Evolutionary conservation across 2,888 invertebrate species (phyloP), one percentile per base, ranked within the genome.

Genomic region (Andrena dorsata): DNA sequence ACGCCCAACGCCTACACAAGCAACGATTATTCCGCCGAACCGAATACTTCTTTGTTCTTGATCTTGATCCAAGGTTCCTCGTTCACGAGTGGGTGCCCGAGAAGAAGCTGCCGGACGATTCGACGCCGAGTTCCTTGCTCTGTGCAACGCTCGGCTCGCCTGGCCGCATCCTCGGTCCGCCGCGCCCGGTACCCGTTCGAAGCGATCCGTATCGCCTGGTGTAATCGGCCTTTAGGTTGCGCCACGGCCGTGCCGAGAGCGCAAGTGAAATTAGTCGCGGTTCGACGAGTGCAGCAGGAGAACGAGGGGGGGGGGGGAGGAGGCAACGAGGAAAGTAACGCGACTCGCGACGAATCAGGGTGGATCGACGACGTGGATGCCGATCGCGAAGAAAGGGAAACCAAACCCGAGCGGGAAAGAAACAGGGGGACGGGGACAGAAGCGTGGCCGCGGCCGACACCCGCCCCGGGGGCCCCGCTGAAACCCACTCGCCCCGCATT

Each of bases 181-280:
- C 13, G 30, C 41, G 20, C 30, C 30, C 65, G 32, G 10, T 8
- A n/a, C 20, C 47, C 20, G 8, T 47, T n/a, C n/a, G 47, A 41
- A 6, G 13, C 26, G 32, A 53, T 68, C 65, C 16, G 61, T 73
- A 76, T 82, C 70, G 69, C 35, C 41, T 23, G 16, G 82, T 56
- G 75, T 80, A 74, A 83, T 80, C 80, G 64, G 73, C 23, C 53
- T 70, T 66, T 74, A 58, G 82, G 72, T 82, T 78, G 86, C 78
- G 71, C 77, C 72, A 75, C 74, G 75, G 70, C 61, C 77, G 80
- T 78, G 58, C 68, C 83, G 88, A 90, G 86, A 90, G 85, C 78
- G 88, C 80, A 85, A 90, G 90, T 90, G 90, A 81, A 88, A 90
- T 89, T 90, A 88, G 88, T 89, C 84, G 83, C 85, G 85, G 87